Percentiles rank a stretch among this genome's conserved stretches.
phyloP scores from a whole-genome alignment of 37 sponge, comb jelly and placozoan species.

The Theonella swinhoei region DNA sequence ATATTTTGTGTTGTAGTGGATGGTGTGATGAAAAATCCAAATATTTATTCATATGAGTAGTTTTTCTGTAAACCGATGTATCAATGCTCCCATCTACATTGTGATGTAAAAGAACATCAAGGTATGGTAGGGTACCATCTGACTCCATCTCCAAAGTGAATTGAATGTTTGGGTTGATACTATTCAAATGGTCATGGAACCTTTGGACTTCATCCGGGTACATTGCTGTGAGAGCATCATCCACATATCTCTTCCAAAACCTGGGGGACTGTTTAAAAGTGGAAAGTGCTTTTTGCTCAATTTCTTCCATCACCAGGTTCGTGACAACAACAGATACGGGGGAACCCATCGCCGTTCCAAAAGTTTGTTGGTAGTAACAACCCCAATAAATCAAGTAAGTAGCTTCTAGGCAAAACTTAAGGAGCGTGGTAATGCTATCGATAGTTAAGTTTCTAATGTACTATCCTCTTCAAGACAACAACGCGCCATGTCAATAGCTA shows the following conservation, averaged over 20 bases:
- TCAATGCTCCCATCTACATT: too few relatives aligned
- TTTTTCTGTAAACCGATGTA: too few relatives aligned
- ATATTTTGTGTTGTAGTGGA: too few relatives aligned
- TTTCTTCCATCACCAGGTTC: slow-evolving; percentile 47
- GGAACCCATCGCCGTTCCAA: slow-evolving; percentile 21
- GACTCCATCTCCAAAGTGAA: neutral
- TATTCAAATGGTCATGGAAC: slow-evolving; percentile 33
- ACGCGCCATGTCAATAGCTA: slow-evolving; percentile 21
- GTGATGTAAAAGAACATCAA: too few relatives aligned
- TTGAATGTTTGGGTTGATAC: slow-evolving; percentile 1
- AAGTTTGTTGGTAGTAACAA: neutral
- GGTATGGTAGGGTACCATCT: neutral
- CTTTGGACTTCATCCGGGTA: neutral
- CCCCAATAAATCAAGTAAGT: neutral
- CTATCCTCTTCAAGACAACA: slow-evolving; percentile 12
- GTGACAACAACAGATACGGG: slow-evolving; percentile 34
- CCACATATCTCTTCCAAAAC: slow-evolving; percentile 52
- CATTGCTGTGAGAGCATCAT: slow-evolving; percentile 26
- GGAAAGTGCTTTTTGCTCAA: neutral
- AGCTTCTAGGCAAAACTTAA: slow-evolving; percentile 4
- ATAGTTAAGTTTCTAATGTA: neutral
- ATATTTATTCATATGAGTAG: too few relatives aligned
- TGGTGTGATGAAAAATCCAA: too few relatives aligned
- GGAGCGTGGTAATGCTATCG: neutral
- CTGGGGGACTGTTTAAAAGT: neutral